Evolutionary conservation across 2,888 invertebrate genomes (phyloP), one percentile per base, ranked within the genome.

Genomic region (Clistopyga incitator): DNA sequence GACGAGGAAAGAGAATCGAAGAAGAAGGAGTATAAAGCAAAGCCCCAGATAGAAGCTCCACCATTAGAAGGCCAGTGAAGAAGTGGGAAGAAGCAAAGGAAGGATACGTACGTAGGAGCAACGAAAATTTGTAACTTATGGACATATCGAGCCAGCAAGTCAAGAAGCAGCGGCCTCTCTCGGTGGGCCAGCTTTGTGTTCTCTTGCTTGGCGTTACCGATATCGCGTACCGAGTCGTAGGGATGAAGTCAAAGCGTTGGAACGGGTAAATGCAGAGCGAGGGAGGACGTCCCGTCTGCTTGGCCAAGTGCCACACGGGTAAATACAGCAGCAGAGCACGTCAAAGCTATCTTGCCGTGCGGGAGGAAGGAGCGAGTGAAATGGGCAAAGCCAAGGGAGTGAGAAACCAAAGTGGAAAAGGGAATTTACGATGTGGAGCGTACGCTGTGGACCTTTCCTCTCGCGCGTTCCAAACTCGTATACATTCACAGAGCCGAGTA

Each of bases 251-350:
- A 56, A 65, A 71, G 71, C 71, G 56, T 56, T 72, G 72, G 72
- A 47, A 47, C 18, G 72, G 47, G 72, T 59, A 59, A 72, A 59
- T 59, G 72, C 59, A 70, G 29, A 72, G 47, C 59, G 45, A 23
- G 42, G 47, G 18, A 20, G 59, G 25, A 20, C 59, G 23, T 61
- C 20, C 42, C 25, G 29, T 68, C 75, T 68, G 79, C 64, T 75
- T 85, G 85, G 85, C 83, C 72, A 52, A 70, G 77, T 71, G 85
- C 85, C 83, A 85, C 75, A 29, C 54, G 80, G 75, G 82, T 81
- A 85, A 85, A 85, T 84, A 84, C 71, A 84, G 68, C 25, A 59
- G 23, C 71, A 23, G 56, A 59, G 65, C 65, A 65, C 75, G 75
- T 85, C 85, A 83, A 85, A 85, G 78, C 75, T 84, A 84, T 81